Conservation (phyloP, 1,140 invertebrate genomes). For the Trichonephila clavipes region DNA sequence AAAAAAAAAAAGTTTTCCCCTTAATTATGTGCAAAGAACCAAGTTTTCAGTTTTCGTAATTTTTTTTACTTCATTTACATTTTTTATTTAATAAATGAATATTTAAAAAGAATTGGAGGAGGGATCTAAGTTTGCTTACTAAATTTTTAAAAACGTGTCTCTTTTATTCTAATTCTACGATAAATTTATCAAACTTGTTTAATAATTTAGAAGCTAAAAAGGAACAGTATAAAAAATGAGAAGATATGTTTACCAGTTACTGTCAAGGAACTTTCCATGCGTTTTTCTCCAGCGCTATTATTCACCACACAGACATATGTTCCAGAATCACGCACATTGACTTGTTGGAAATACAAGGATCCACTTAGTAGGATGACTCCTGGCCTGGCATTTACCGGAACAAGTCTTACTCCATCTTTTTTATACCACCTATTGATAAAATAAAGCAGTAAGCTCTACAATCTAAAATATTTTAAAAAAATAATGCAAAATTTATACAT, state of each 20-base stretch:
- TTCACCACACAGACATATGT: slow-evolving; percentile 93
- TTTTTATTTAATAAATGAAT: too few species aligned
- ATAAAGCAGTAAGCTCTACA: too few species aligned
- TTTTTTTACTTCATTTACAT: too few species aligned
- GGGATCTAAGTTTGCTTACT: too few species aligned
- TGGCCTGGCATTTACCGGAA: slow-evolving; percentile 53
- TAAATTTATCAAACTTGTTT: too few species aligned
- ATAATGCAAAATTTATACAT: neutral
- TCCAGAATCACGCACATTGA: slow-evolving; percentile 81
- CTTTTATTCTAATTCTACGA: too few species aligned
- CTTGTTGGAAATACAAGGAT: slow-evolving; percentile 77
- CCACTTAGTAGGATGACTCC: slow-evolving; percentile 77
- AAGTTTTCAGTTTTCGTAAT: too few species aligned
- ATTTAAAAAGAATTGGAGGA: too few species aligned
- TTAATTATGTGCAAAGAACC: too few species aligned
- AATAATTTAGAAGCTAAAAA: neutral
- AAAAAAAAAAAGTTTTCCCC: too few species aligned
- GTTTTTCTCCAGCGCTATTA: slow-evolving; percentile 92
- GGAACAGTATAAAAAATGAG: neutral
- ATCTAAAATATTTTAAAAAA: neutral
- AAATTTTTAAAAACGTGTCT: too few species aligned
- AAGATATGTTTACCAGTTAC: slow-evolving; percentile 84
- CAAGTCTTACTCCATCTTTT: slow-evolving; percentile 67
- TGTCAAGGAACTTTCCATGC: slow-evolving; percentile 89
- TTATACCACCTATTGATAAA: slow-evolving; percentile 73